phyloP scores from a whole-genome alignment of 2,888 invertebrate species.

The Pyrrhosoma nymphula region DNA sequence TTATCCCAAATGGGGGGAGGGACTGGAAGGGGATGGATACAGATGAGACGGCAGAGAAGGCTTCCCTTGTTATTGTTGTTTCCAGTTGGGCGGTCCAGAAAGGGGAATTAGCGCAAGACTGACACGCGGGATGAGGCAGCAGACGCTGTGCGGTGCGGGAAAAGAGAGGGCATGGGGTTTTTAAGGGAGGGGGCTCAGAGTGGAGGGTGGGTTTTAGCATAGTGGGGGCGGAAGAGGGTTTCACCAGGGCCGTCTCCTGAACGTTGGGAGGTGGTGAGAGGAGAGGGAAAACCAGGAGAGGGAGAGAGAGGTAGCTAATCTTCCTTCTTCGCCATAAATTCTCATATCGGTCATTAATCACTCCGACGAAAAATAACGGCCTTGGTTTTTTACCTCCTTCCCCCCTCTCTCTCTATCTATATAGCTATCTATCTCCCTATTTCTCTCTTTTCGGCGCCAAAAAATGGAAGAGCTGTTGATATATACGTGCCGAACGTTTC shows the following conservation, averaged over 20 bases:
- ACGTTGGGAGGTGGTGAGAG: neutral
- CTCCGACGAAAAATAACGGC: neutral
- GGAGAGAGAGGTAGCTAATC: neutral
- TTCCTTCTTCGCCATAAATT: slow-evolving; percentile 59
- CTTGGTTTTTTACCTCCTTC: neutral
- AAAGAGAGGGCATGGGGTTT: neutral
- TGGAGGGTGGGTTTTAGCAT: neutral
- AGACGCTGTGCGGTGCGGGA: neutral
- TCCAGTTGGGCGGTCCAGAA: slow-evolving; percentile 19
- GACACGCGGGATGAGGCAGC: neutral
- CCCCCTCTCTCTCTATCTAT: neutral
- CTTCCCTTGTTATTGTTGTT: slow-evolving; percentile 35
- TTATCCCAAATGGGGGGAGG: neutral
- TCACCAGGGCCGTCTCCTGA: neutral
- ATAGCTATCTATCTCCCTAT: neutral
- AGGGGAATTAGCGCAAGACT: neutral
- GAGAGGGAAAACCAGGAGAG: neutral
- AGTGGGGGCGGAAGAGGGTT: neutral
- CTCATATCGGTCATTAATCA: slow-evolving; percentile 64
- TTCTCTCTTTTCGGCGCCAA: neutral
- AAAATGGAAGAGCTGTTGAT: slow-evolving; percentile 53
- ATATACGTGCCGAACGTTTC: slow-evolving; percentile 37
- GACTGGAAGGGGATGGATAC: neutral
- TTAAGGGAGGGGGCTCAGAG: neutral
- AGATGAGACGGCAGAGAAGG: neutral